phyloP scores from a whole-genome alignment of 2,113 vertebrate genomes.

The Prunella fulvescens region DNA sequence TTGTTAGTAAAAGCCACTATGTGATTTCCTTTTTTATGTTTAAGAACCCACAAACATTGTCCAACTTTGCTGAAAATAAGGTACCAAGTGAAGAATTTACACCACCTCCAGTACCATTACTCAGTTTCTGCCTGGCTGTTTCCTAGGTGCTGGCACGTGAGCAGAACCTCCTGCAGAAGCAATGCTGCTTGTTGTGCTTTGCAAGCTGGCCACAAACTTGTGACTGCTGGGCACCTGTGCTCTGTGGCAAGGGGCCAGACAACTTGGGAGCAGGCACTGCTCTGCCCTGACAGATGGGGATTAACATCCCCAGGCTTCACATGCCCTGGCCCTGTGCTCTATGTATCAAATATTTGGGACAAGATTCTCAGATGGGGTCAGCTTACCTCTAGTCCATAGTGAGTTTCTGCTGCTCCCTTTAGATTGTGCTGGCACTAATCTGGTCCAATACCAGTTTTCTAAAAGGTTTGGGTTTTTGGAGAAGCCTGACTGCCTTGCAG shows the following conservation, averaged over 20 bases:
- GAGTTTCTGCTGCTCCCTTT: neutral
- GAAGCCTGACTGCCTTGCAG: neutral
- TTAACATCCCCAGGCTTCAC: neutral
- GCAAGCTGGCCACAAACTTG: constrained; percentile 8
- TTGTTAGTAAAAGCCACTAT: neutral
- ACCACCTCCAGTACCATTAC: neutral
- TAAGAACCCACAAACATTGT: neutral
- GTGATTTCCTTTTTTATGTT: neutral
- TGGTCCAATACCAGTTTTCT: neutral
- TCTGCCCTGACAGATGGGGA: constrained; percentile 43
- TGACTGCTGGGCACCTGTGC: constrained; percentile 54
- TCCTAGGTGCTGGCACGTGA: neutral
- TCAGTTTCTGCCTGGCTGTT: neutral
- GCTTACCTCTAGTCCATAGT: neutral
- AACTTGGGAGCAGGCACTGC: constrained; percentile 25
- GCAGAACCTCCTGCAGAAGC: constrained; percentile 18
- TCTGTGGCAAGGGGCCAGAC: constrained; percentile 30
- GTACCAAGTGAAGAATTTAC: neutral
- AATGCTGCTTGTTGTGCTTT: neutral
- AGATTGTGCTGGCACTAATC: neutral
- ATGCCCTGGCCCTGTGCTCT: neutral
- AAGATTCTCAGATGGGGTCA: neutral
- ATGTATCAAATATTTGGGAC: neutral
- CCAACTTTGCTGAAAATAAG: neutral
- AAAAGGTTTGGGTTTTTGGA: neutral